Conservation (phyloP, 1,140 invertebrate genomes). For the Thrips palmi region DNA sequence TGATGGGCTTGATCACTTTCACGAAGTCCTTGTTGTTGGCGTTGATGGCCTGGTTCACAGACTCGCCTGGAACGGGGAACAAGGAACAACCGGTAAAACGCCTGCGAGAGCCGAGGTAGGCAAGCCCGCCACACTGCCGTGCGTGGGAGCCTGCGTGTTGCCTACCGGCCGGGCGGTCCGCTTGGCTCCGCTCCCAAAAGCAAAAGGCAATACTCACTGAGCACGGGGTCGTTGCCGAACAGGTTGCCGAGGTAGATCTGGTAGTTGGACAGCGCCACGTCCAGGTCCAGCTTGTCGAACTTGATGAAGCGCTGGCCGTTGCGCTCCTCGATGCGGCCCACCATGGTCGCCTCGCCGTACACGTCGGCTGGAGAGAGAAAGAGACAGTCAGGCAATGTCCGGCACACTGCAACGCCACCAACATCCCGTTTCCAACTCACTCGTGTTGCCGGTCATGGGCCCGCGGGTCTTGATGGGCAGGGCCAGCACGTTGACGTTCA, state of each 20-base stretch:
- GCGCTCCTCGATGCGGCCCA: constrained; percentile 10
- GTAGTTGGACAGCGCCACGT: constrained; percentile 14
- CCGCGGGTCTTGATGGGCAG: constrained; percentile 40
- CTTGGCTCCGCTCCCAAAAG: too few species aligned
- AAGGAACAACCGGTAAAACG: background rate
- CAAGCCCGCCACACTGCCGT: background rate
- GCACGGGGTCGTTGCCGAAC: constrained; percentile 17
- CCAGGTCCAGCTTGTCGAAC: constrained; percentile 14
- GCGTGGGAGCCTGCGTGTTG: background rate
- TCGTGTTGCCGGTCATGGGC: constrained; percentile 37
- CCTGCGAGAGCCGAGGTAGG: background rate
- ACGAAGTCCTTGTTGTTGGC: constrained; percentile 17
- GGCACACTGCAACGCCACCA: too few species aligned
- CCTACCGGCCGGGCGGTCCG: background rate
- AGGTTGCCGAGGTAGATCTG: constrained; percentile 15
- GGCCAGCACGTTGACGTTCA: constrained; percentile 37
- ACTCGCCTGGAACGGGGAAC: constrained; percentile 14
- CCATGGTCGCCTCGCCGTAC: constrained; percentile 12
- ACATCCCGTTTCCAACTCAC: too few species aligned
- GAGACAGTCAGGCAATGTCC: too few species aligned
- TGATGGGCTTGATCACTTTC: constrained; percentile 13
- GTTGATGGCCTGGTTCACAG: constrained; percentile 16
- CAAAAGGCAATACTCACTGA: constrained; percentile 11
- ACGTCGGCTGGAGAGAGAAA: constrained; percentile 13
- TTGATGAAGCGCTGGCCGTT: constrained; percentile 13